phyloP scores from a whole-genome alignment of 2,113 vertebrate genomes.

The Pan troglodytes region DNA sequence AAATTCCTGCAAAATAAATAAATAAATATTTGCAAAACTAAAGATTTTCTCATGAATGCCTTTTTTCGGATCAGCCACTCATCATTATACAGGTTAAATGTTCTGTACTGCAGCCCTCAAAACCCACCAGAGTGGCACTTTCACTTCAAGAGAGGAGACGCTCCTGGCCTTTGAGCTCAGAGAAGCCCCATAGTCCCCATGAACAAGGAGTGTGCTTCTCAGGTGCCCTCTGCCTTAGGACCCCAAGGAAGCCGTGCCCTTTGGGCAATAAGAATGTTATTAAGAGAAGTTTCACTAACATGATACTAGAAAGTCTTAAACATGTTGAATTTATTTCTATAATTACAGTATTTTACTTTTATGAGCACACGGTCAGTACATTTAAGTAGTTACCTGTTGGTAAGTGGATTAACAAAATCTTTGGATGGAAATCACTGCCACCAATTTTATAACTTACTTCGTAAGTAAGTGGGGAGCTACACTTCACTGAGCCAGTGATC shows the following conservation, averaged over 20 bases:
- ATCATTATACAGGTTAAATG: background rate
- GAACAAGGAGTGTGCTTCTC: fast-evolving
- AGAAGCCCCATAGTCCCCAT: fast-evolving
- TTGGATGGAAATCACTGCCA: background rate
- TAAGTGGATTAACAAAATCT: background rate
- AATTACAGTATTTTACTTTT: background rate
- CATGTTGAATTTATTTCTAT: background rate
- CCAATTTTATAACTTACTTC: too few relatives aligned
- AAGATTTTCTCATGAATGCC: too few relatives aligned
- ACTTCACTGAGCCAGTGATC: background rate
- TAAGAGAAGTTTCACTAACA: background rate
- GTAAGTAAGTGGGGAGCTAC: background rate
- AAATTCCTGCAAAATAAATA: slow-evolving; percentile 90
- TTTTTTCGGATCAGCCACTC: background rate
- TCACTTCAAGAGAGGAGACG: too few relatives aligned
- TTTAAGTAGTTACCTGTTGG: background rate
- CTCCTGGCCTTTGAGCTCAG: fast-evolving
- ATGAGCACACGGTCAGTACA: background rate
- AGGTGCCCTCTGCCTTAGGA: background rate
- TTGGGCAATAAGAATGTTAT: background rate
- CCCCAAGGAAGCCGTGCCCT: background rate
- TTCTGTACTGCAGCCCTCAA: background rate
- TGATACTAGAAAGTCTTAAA: background rate
- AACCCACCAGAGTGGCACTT: fast-evolving
- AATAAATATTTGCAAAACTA: background rate